A percentile compares a stretch with the other conserved stretches of the same genome.
Evolutionary conservation across 1,140 invertebrate genomes (phyloP).

Genomic region (Drosophila burlai): DNA sequence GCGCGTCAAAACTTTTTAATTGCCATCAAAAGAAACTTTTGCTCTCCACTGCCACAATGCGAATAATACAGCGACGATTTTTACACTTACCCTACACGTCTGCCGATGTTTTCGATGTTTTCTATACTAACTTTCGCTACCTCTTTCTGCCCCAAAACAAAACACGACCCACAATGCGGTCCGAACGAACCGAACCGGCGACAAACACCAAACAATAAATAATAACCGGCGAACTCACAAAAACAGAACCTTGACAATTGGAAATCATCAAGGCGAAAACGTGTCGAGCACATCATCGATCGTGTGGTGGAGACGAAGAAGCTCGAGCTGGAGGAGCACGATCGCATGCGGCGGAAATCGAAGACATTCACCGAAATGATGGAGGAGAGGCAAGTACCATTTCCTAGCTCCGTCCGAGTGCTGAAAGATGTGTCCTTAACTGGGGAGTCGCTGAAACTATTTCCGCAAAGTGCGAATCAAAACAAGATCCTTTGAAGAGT

Average conservation of each 20-base stretch:
- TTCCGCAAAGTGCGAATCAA: no score
- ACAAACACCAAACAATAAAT: conserved; percentile 35
- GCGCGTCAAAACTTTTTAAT: conserved; percentile 72
- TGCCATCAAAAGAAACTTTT: conserved; percentile 55
- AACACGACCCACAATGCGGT: conserved; percentile 36
- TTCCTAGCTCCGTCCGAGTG: not conserved
- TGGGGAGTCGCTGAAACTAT: not conserved
- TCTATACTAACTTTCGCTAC: conserved; percentile 75
- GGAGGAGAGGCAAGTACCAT: conserved; percentile 91
- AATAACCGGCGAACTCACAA: conserved; percentile 30
- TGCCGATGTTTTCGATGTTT: conserved; percentile 49
- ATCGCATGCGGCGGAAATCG: conserved; percentile 89
- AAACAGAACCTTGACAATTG: conserved; percentile 95
- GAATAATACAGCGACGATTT: conserved; percentile 36
- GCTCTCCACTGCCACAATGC: conserved; percentile 36
- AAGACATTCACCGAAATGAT: conserved; percentile 98
- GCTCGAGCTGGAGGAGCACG: conserved; percentile 91
- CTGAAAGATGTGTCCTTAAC: not conserved
- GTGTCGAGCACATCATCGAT: conserved; percentile 95
- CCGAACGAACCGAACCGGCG: conserved; percentile 30
- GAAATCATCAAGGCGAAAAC: conserved; percentile 96
- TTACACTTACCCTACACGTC: conserved; percentile 52
- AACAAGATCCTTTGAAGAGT: not conserved
- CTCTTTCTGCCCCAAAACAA: conserved; percentile 45
- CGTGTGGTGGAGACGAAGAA: conserved; percentile 95